These are phyloP conservation scores for Bostrychus sinensis DNA, from an alignment of 2,113 vertebrate genomes.

Conservation along the genomic window DNA sequence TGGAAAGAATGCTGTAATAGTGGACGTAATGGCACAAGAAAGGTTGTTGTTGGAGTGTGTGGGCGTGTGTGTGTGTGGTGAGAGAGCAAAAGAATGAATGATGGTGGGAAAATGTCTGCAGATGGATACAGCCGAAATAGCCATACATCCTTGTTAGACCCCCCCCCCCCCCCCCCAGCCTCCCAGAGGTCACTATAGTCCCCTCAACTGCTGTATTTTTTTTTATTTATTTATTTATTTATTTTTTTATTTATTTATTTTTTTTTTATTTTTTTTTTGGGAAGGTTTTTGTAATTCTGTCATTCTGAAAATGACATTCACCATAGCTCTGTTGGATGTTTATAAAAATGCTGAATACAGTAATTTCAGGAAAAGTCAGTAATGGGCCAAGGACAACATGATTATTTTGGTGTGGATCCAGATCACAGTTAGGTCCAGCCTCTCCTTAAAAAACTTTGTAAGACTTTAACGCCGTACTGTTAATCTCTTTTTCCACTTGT, in stretches of 20 bases:
- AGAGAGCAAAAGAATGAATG: conserved; percentile 59
- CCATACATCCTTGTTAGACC: conserved; percentile 80
- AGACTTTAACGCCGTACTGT: too few species aligned
- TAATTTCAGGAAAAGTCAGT: too few species aligned
- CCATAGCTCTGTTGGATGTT: too few species aligned
- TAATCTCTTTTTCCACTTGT: too few species aligned
- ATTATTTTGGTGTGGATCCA: too few species aligned
- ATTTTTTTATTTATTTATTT: background rate
- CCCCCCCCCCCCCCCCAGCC: conserved; percentile 63
- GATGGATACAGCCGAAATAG: conserved; percentile 69
- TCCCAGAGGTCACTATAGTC: conserved; percentile 43
- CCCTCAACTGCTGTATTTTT: conserved; percentile 14
- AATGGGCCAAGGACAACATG: too few species aligned
- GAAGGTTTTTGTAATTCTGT: too few species aligned
- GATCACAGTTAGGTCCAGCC: too few species aligned
- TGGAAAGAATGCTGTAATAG: conserved; percentile 69
- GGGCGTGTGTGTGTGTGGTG: conserved; percentile 28
- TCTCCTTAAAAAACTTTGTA: too few species aligned
- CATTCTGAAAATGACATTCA: too few species aligned
- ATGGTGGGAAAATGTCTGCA: conserved; percentile 72
- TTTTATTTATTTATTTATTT: background rate
- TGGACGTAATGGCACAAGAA: conserved; percentile 65
- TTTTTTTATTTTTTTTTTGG: background rate
- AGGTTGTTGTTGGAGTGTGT: conserved; percentile 38
- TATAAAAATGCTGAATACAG: too few species aligned